phyloP scores from a whole-genome alignment of 2,888 invertebrate species.

The Electrophaes corylata region DNA sequence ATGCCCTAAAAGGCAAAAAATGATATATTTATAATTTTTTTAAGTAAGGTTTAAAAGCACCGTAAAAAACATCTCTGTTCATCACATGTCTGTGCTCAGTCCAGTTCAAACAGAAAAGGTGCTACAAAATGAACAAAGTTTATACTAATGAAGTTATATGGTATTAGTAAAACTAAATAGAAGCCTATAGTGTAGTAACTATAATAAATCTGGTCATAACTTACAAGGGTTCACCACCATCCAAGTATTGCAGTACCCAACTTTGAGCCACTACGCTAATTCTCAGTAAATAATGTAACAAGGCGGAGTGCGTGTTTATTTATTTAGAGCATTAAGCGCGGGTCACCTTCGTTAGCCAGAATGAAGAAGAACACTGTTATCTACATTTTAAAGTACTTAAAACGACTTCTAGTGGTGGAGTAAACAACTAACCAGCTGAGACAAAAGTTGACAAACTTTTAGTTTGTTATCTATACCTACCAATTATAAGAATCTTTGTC shows the following conservation, averaged over 20 bases:
- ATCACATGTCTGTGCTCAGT: too few relatives aligned
- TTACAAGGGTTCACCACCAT: neutral
- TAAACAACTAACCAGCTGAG: too few relatives aligned
- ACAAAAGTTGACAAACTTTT: too few relatives aligned
- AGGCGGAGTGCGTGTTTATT: constrained; percentile 27
- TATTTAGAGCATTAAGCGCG: constrained; percentile 25
- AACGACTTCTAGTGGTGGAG: neutral
- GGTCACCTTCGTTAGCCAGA: constrained; percentile 30
- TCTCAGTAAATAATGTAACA: constrained; percentile 28
- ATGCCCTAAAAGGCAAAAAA: too few relatives aligned
- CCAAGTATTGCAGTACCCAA: constrained; percentile 4
- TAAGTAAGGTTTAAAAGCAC: too few relatives aligned
- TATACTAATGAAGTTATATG: neutral
- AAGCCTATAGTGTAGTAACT: neutral
- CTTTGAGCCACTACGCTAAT: constrained; percentile 19
- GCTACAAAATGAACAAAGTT: too few relatives aligned
- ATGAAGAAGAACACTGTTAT: neutral
- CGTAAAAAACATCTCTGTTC: too few relatives aligned
- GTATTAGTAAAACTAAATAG: neutral
- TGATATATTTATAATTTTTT: too few relatives aligned
- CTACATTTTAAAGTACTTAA: neutral
- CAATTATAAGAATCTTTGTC: too few relatives aligned
- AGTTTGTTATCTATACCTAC: too few relatives aligned
- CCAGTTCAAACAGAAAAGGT: too few relatives aligned
- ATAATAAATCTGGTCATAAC: neutral